phyloP scores from a whole-genome alignment of 2,797 vertebrate species.

The Erethizon dorsatum region DNA sequence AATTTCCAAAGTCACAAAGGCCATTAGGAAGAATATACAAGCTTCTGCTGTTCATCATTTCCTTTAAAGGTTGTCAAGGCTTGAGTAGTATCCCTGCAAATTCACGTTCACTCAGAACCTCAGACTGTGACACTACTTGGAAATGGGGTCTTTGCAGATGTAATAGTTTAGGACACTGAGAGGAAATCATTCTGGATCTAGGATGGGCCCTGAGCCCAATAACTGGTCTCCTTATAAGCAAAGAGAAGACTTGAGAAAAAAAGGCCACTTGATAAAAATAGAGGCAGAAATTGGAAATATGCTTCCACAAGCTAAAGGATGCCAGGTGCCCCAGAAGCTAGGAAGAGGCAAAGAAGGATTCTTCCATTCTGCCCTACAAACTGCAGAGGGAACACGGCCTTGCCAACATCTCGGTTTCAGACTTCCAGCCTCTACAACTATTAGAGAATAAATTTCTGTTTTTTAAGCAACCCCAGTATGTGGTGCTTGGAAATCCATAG shows the following conservation, averaged over 20 bases:
- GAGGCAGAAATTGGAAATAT: neutral
- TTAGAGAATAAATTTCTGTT: neutral
- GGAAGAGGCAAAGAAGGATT: neutral
- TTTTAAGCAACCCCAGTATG: neutral
- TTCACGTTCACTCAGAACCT: neutral
- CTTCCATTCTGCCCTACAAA: neutral
- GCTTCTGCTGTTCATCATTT: neutral
- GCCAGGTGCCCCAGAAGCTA: neutral
- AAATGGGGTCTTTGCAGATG: neutral
- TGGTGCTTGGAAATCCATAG: neutral
- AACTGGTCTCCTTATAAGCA: neutral
- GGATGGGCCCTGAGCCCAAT: neutral
- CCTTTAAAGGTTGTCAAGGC: neutral
- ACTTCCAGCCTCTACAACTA: neutral
- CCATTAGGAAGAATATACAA: neutral
- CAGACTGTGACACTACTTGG: neutral
- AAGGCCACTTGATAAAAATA: neutral
- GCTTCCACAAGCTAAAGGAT: neutral
- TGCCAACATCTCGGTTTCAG: neutral
- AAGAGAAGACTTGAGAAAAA: neutral
- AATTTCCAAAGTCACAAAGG: neutral
- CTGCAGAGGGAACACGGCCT: fast-evolving
- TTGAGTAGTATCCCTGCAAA: neutral
- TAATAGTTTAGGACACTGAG: neutral
- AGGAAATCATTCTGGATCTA: conserved; percentile 25